Evolutionary conservation across 2,797 vertebrate species (phyloP).

Genomic region (Thamnophis elegans): DNA sequence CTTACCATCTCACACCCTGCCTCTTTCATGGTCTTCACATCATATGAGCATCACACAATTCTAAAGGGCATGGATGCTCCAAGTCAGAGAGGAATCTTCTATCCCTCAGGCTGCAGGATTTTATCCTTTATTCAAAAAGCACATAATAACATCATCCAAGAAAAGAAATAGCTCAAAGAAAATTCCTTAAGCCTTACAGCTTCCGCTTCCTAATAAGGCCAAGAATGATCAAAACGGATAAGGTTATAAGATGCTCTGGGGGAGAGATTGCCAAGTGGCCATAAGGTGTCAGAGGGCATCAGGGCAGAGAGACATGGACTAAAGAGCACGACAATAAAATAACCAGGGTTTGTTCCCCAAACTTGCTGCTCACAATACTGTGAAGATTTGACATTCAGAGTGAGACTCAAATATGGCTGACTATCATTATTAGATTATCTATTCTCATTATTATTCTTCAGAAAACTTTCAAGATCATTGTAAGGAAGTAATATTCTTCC

Average conservation of each 20-base stretch:
- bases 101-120: background rate
- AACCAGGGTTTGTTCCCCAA: background rate
- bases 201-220: background rate
- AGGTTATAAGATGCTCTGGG: background rate
- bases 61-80: background rate
- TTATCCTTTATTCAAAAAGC: background rate
- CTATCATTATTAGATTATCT: background rate
- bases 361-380: background rate
- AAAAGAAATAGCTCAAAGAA: background rate
- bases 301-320: background rate
- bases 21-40: constrained; percentile 17
- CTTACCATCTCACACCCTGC: constrained; percentile 4
- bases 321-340: background rate
- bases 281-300: background rate
- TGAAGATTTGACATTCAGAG: background rate
- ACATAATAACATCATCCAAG: background rate
- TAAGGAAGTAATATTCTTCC: background rate
- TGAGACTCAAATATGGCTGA: background rate
- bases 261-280: background rate
- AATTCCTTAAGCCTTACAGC: background rate
- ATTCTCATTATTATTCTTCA: background rate
- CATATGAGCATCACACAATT: constrained; percentile 1
- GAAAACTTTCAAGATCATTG: background rate
- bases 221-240: background rate
- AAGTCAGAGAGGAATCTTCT: background rate